A percentile compares a stretch with the other conserved stretches of the same genome.
phyloP scores from a whole-genome alignment of 2,888 invertebrate species.

The Dolomedes plantarius region DNA sequence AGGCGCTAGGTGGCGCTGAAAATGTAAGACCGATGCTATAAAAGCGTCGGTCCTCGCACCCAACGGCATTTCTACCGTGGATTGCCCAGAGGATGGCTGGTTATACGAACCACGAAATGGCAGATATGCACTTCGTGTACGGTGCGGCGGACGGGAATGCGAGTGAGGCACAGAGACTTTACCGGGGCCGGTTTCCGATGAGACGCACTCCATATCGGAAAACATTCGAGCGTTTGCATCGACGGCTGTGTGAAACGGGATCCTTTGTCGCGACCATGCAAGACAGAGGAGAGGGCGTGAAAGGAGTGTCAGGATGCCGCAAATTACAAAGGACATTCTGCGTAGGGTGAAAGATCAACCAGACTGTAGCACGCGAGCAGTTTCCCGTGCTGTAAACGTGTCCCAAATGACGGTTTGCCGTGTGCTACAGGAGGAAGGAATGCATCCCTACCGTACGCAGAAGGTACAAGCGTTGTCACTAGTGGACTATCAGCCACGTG shows the following conservation, averaged over 20 bases:
- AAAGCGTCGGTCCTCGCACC: too few species aligned
- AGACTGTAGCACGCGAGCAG: background rate
- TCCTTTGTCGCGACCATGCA: constrained; percentile 15
- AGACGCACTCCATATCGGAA: background rate
- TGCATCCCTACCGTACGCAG: too few species aligned
- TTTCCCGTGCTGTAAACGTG: background rate
- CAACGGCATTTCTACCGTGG: too few species aligned
- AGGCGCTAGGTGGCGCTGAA: too few species aligned
- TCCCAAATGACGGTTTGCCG: constrained; percentile 15
- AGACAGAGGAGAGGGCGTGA: constrained; percentile 10
- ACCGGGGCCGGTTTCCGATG: background rate
- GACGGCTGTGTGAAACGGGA: background rate
- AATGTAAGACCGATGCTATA: too few species aligned
- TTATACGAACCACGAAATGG: background rate
- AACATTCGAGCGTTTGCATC: constrained; percentile 9
- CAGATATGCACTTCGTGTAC: constrained; percentile 19
- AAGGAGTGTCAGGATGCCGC: background rate
- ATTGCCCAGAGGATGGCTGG: too few species aligned
- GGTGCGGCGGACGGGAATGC: constrained; percentile 2
- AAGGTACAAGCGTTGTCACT: too few species aligned
- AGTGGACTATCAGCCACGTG: too few species aligned
- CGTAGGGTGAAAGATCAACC: background rate
- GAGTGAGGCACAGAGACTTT: background rate
- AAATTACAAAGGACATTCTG: background rate
- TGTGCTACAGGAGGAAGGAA: too few species aligned